Evolutionary conservation across 30 jellyfish, hydroid and myxozoan genomes (phyloP), one percentile per base, ranked within the genome.

Genomic region (Pelagia noctiluca): DNA sequence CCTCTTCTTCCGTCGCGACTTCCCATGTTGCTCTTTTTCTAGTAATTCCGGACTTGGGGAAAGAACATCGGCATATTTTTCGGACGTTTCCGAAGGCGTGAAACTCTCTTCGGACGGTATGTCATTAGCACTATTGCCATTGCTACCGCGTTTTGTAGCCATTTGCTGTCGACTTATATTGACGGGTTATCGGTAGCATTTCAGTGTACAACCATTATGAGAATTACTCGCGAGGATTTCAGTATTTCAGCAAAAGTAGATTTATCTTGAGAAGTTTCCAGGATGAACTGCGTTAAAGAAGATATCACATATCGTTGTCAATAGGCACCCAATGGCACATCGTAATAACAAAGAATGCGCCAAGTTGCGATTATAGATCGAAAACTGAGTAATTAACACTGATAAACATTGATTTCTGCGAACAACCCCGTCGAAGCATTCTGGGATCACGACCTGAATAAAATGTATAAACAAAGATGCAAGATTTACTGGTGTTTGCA

Each of bases 21-120:
- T 8, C 26, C 68, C 28, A 3, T 30, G 16, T 19, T 52, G 16
- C 21, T 52, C 30, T 19, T 52, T 19, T 19, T 52, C 68, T 52
- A 60, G 38, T 1, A 47, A 23, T 1, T 25, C 21, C 0, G 79
- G 26, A 26, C 50, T 72, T 23, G 75, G 49, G 48, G 33, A 65
- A 2, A 53, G 18, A 34, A 71, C 71, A 82, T 82, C 92, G 7
- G 76, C 78, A 42, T 82, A 82, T 35, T 82, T 82, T 82, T 82
- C 92, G 16, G 92, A 82, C n/a, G 92, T 82, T 35, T 82, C 92
- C 35, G 92, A 82, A 19, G 92, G 92, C 22, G 92, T 53, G 72
- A 82, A 82, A 33, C 92, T 82, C 1, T 82, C 92, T 28, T 82
- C 92, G 28, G 92, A 82, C 0, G 92, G 85, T 28, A 78, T 32